Base-by-base conservation (phyloP, 2,113 vertebrate genomes). In the Salminus brasiliensis region DNA sequence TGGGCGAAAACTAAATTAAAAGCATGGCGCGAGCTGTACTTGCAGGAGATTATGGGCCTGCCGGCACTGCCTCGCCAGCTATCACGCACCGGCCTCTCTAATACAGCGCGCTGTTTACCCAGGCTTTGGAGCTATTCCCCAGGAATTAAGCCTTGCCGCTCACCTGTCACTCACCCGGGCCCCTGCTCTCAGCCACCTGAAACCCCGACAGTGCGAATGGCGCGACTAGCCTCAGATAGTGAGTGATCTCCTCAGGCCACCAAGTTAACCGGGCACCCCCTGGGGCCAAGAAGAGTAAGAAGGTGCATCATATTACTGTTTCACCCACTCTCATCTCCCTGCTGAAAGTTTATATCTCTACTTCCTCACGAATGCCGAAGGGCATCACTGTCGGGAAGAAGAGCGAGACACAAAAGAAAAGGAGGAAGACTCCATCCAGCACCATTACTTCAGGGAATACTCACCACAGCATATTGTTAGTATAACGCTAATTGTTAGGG, bases 91-190 rank as follows among this genome's bases (percentile, higher is more conserved):
- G 32, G 43, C 73, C 43, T 74, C 70, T 66, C 76, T 76, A 82
- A 85, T 79, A 69, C 73, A 78, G 65, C 27, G 41, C 13, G 36
- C 77, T 86, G 83, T 83, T 84, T 82, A 80, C 83, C 32, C 71
- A 82, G 79, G 81, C 80, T 81, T 72, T 81, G 34, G 74, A 57
- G 76, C 77, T 79, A 81, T 78, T 78, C 60, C 76, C 62, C 7
- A 29, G 60, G 81, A 76, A 83, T 82, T 81, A 80, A 80, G 62
- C 70, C 67, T 43, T 60, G n/a, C 73, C 52, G n/a, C 68, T 77
- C 78, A 84, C 72, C 82, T 85, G 84, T 83, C 86, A 84, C 72
- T 85, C 86, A 85, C 70, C 52, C 30, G 62, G 9, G 43, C 27
- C 27, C 52, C 30, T 72, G 45, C 57, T 79, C 63, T 30, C 45